Percentiles rank a stretch among this genome's conserved stretches.
Conservation (phyloP, 2,113 vertebrate species). For the Serinus canaria region DNA sequence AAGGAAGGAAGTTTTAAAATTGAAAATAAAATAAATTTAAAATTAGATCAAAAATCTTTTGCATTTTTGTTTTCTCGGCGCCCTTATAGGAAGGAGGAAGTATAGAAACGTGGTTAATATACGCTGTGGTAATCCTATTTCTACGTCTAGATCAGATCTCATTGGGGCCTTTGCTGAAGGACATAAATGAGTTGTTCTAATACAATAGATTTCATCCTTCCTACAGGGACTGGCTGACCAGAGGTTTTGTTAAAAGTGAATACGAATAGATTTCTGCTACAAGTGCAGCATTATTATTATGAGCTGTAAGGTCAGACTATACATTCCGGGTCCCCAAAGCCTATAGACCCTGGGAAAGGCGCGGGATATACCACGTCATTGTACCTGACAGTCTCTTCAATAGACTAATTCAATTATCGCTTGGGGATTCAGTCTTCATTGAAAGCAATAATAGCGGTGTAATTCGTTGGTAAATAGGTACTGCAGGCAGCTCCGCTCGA, state of each 20-base stretch:
- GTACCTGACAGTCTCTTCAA: conserved; percentile 83
- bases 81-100: conserved; percentile 30
- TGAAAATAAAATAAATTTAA: neutral
- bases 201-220: conserved; percentile 82
- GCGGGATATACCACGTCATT: conserved; percentile 78
- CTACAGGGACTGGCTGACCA: conserved; percentile 84
- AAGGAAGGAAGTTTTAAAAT: neutral
- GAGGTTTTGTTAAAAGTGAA: conserved; percentile 84
- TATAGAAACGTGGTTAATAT: conserved; percentile 66
- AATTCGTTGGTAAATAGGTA: conserved; percentile 68
- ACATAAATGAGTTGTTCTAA: conserved; percentile 86
- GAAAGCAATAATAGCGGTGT: conserved; percentile 61
- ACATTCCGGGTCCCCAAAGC: conserved; percentile 82
- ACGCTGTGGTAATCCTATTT: conserved; percentile 81
- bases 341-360: conserved; percentile 82
- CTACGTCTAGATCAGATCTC: conserved; percentile 80
- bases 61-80: neutral
- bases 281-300: conserved; percentile 80
- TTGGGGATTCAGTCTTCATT: conserved; percentile 74
- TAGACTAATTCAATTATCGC: conserved; percentile 81
- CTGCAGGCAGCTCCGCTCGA: neutral
- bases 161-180: conserved; percentile 77
- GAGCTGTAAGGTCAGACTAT: conserved; percentile 83
- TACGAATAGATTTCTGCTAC: conserved; percentile 82
- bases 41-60: neutral